Conservation (phyloP, 2,888 invertebrate species). For the Sphinx pinastri region DNA sequence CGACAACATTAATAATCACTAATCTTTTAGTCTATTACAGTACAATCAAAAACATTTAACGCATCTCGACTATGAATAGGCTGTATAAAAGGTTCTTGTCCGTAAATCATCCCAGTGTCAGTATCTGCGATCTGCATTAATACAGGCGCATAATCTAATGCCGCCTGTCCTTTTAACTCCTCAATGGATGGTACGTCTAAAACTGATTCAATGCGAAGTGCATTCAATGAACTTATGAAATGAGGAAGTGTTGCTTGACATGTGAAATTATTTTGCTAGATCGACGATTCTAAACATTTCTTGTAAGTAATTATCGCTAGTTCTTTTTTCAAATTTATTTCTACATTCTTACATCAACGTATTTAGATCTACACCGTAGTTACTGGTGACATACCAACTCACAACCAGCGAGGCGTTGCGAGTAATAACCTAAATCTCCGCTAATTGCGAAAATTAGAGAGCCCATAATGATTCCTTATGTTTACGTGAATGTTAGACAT, state of each 20-base stretch:
- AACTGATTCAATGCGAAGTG: constrained; percentile 63
- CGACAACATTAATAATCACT: too few species aligned
- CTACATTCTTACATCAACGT: not conserved
- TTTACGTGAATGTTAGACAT: too few species aligned
- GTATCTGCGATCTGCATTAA: constrained; percentile 47
- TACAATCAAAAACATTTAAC: constrained; percentile 35
- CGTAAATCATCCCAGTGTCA: constrained; percentile 53
- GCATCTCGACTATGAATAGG: constrained; percentile 23
- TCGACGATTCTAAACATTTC: not conserved
- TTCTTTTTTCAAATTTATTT: too few species aligned
- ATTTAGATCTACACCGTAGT: too few species aligned
- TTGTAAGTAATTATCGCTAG: not conserved
- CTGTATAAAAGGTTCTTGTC: constrained; percentile 41
- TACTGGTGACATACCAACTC: too few species aligned
- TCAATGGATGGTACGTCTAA: constrained; percentile 68
- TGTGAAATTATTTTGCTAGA: constrained; percentile 42
- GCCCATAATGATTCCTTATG: too few species aligned
- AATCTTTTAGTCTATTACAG: constrained; percentile 21
- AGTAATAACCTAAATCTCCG: too few species aligned
- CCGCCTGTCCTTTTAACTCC: constrained; percentile 57
- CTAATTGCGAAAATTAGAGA: too few species aligned
- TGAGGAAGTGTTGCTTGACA: constrained; percentile 54
- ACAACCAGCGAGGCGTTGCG: too few species aligned
- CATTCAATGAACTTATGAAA: constrained; percentile 59
- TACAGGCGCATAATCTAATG: constrained; percentile 52